phyloP scores from a whole-genome alignment of 2,888 invertebrate species.

The Synergus gifuensis region DNA sequence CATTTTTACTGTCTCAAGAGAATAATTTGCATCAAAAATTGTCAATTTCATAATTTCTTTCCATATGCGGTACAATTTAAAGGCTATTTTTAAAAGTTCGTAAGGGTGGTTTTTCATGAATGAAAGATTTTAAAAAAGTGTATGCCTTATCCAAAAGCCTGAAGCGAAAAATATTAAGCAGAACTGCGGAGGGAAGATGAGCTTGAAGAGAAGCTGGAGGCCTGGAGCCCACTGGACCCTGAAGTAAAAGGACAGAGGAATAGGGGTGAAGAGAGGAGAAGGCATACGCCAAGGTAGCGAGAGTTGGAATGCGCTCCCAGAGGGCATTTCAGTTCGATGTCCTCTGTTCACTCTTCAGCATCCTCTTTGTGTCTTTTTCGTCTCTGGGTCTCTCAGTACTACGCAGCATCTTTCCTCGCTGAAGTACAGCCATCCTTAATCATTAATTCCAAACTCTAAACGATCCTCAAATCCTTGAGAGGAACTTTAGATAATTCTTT shows the following conservation, averaged over 20 bases:
- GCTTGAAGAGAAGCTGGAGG: constrained; percentile 37
- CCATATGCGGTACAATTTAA: background rate
- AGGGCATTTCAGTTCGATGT: constrained; percentile 77
- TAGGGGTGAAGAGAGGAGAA: constrained; percentile 46
- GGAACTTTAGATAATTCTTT: background rate
- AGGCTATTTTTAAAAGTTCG: background rate
- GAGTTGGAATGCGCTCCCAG: constrained; percentile 76
- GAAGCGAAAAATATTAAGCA: constrained; percentile 40
- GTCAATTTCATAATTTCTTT: background rate
- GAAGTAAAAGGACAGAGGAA: constrained; percentile 47
- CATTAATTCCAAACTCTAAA: constrained; percentile 57
- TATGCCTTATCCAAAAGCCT: background rate
- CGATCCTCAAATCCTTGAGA: background rate
- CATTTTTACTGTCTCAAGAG: no score
- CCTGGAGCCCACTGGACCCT: constrained; percentile 14
- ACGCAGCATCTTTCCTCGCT: constrained; percentile 62
- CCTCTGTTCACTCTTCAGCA: constrained; percentile 67
- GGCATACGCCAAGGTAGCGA: constrained; percentile 69
- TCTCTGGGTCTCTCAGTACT: constrained; percentile 43
- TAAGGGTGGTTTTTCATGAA: background rate
- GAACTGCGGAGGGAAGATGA: constrained; percentile 42
- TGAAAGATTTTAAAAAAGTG: background rate
- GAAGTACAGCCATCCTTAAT: constrained; percentile 58
- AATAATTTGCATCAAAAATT: background rate
- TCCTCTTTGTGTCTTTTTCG: constrained; percentile 22